A percentile compares a stretch with the other conserved stretches of the same genome.
phyloP scores from a whole-genome alignment of 2,888 invertebrate genomes.

The Trichopoda pennipes region DNA sequence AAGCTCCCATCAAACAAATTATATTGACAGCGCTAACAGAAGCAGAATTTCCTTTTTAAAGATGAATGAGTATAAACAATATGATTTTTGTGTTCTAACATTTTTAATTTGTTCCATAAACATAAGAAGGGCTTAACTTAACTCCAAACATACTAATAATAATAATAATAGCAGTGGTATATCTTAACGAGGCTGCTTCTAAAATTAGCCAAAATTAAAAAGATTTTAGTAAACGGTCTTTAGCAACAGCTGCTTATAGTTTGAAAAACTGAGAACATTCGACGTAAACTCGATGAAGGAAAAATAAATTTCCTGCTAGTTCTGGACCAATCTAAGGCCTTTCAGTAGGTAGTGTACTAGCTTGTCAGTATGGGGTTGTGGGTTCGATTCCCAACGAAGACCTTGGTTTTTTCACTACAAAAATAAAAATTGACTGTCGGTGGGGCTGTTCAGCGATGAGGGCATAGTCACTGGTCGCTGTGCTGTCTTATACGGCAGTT shows the following conservation, averaged over 20 bases:
- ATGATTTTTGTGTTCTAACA: slow-evolving; percentile 26
- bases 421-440: too few species aligned
- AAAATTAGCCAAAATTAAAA: neutral
- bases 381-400: too few species aligned
- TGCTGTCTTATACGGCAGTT: too few species aligned
- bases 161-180: neutral
- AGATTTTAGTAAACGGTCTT: too few species aligned
- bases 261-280: neutral
- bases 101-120: slow-evolving; percentile 50
- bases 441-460: too few species aligned
- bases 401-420: too few species aligned
- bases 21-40: slow-evolving; percentile 36
- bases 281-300: too few species aligned
- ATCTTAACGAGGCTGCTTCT: neutral
- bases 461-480: too few species aligned
- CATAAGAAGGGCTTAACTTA: neutral
- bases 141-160: neutral
- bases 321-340: too few species aligned
- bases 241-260: neutral
- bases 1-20: neutral
- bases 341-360: too few species aligned
- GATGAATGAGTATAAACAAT: slow-evolving; percentile 52
- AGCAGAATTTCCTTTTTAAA: slow-evolving; percentile 37
- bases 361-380: too few species aligned
- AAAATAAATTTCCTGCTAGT: too few species aligned